phyloP scores from a whole-genome alignment of 2,113 vertebrate species.

The Arizona elegans region DNA sequence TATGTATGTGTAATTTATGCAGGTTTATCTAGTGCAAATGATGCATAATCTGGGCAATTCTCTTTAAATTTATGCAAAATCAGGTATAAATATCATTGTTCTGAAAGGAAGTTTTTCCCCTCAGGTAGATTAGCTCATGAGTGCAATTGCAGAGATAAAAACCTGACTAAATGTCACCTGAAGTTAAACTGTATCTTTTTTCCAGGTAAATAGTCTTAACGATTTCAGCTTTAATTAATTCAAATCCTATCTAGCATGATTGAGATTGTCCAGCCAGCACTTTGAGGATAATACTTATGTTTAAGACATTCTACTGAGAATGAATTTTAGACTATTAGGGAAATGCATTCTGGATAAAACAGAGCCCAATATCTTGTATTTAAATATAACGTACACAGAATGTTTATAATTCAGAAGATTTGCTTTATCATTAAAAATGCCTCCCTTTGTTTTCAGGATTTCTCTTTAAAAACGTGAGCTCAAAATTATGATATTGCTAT shows the following conservation, averaged over 20 bases:
- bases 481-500: background rate
- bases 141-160: background rate
- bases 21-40: background rate
- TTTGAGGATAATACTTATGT: constrained; percentile 15
- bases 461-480: background rate
- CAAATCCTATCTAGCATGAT: constrained; percentile 15
- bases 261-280: constrained; percentile 9
- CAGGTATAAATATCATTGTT: background rate
- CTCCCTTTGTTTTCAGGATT: background rate
- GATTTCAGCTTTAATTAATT: background rate
- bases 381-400: background rate
- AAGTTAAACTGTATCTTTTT: background rate
- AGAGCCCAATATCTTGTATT: background rate
- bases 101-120: background rate
- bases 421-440: background rate
- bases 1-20: background rate
- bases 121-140: background rate
- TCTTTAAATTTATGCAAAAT: background rate
- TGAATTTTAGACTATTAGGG: constrained; percentile 11
- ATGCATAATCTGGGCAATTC: background rate
- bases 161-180: background rate
- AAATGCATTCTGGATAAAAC: background rate
- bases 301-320: constrained; percentile 7
- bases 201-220: background rate
- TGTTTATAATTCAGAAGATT: background rate